Evolutionary conservation across 2,113 vertebrate genomes (phyloP).

Genomic region (Rhinolophus ferrumequinum): DNA sequence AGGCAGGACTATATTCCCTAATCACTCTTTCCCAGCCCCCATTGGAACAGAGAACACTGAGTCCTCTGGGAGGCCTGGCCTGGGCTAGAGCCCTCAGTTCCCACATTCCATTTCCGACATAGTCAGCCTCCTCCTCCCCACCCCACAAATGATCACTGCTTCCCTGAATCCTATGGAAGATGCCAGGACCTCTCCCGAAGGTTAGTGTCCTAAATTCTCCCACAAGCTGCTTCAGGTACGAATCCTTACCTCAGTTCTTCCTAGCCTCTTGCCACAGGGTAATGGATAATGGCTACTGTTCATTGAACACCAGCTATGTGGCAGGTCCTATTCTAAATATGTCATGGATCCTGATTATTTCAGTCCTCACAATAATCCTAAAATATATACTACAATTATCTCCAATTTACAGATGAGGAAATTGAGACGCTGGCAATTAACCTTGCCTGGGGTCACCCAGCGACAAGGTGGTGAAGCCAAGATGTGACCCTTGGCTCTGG

Average conservation of each 20-base stretch:
- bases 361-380: slow-evolving; percentile 27
- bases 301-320: background rate
- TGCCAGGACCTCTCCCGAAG: background rate
- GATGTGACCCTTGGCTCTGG: background rate
- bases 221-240: background rate
- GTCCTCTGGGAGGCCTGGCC: background rate
- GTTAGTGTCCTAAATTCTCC: background rate
- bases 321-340: background rate
- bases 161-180: background rate
- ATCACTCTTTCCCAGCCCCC: background rate
- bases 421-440: background rate
- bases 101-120: too few relatives aligned
- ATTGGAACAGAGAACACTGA: background rate
- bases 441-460: background rate
- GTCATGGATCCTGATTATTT: background rate
- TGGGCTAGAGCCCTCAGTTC: background rate
- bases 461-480: background rate
- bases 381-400: background rate
- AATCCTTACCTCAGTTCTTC: background rate
- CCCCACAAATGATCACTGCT: background rate
- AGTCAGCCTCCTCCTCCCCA: background rate
- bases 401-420: background rate
- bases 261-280: background rate
- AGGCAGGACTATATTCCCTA: background rate
- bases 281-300: background rate